These are phyloP conservation scores for fruit fly (Drosophila melanogaster) DNA, from an alignment of 1,140 invertebrate species.

Conservation along the genomic window DNA sequence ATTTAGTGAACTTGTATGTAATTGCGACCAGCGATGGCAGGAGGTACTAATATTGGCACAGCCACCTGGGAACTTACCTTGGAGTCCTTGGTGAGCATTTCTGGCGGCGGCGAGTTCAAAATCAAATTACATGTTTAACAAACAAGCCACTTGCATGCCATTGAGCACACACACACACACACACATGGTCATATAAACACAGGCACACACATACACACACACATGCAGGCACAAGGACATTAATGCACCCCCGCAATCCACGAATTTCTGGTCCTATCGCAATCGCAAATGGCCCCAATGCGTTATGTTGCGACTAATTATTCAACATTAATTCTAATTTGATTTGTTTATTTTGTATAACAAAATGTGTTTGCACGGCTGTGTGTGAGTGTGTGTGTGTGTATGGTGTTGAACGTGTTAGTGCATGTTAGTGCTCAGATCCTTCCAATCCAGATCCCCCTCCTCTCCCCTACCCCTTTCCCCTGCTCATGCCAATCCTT, in stretches of 20 bases:
- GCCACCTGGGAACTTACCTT: background rate
- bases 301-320: slow-evolving; percentile 67
- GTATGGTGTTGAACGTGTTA: background rate
- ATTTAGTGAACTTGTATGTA: too few relatives aligned
- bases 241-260: slow-evolving; percentile 10
- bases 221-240: slow-evolving; percentile 1
- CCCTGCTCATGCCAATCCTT: background rate
- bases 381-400: background rate
- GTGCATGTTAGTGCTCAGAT: slow-evolving; percentile 5
- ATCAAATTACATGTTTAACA: slow-evolving; percentile 72
- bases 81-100: background rate
- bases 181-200: slow-evolving; percentile 1
- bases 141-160: slow-evolving; percentile 65
- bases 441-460: background rate
- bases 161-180: slow-evolving; percentile 19
- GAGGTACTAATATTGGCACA: slow-evolving; percentile 1
- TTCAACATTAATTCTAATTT: slow-evolving; percentile 74
- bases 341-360: slow-evolving; percentile 73
- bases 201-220: slow-evolving; percentile 2
- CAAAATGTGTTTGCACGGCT: slow-evolving; percentile 48
- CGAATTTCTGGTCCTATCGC: slow-evolving; percentile 15
- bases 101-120: slow-evolving; percentile 47
- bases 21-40: too few relatives aligned
- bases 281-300: slow-evolving; percentile 57
- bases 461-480: too few relatives aligned